These are phyloP conservation scores for Chrysaora quinquecirrha DNA, from an alignment of 30 jellyfish, hydroid and myxozoan species.

Conservation along the genomic window DNA sequence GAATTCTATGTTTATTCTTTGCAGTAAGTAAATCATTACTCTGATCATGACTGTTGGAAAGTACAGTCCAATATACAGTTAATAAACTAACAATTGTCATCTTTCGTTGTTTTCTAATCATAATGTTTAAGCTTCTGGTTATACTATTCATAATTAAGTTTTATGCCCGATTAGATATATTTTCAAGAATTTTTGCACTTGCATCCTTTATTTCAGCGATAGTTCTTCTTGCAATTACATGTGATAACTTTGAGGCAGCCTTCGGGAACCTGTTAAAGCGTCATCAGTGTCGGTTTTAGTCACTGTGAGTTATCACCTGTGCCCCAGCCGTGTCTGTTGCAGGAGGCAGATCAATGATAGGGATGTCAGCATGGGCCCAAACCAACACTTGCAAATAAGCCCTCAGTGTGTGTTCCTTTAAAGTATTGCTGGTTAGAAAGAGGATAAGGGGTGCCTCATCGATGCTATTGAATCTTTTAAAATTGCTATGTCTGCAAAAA, in stretches of 20 bases:
- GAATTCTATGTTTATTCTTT: too few relatives aligned
- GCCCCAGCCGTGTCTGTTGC: slow-evolving; percentile 10
- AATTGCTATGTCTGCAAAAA: not conserved
- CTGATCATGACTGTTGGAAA: too few relatives aligned
- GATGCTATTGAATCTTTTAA: not conserved
- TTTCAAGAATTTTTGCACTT: not conserved
- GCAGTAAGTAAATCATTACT: too few relatives aligned
- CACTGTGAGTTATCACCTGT: not conserved
- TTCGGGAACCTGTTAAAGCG: not conserved
- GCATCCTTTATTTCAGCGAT: slow-evolving; percentile 6
- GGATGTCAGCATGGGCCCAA: not conserved
- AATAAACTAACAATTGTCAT: too few relatives aligned
- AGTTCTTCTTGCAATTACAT: slow-evolving; percentile 1
- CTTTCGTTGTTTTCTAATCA: too few relatives aligned
- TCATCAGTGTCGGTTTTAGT: slow-evolving; percentile 2
- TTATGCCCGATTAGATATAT: too few relatives aligned
- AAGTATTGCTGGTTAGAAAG: not conserved
- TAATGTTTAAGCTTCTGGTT: too few relatives aligned
- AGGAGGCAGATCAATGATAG: not conserved
- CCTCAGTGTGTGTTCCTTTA: not conserved
- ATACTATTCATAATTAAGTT: too few relatives aligned
- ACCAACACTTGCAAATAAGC: not conserved
- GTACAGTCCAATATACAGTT: too few relatives aligned
- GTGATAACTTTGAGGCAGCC: slow-evolving; percentile 5
- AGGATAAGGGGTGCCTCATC: not conserved